Conservation (phyloP, 1,140 invertebrate genomes). For the Bilobella aurantiaca region DNA sequence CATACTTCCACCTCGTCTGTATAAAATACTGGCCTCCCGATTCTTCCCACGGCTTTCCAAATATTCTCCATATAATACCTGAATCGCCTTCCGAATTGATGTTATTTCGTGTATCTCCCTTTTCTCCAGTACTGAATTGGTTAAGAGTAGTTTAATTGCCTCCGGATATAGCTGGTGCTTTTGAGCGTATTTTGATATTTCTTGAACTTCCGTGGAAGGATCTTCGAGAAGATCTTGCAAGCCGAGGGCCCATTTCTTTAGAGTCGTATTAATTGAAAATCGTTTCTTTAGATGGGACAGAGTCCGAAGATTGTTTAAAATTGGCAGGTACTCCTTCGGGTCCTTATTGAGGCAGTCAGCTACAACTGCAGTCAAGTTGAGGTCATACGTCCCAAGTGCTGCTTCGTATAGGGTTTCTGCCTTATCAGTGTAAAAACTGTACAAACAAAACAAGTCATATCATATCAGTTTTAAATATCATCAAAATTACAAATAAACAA, state of each 20-base stretch:
- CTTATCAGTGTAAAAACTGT: conserved; percentile 34
- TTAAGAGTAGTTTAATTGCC: conserved; percentile 9
- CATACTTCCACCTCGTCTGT: conserved; percentile 12
- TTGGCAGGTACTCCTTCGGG: conserved; percentile 33
- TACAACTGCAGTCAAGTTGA: conserved; percentile 26
- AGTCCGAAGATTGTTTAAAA: conserved; percentile 25
- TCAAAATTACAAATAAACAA: too few relatives aligned
- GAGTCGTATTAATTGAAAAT: conserved; percentile 29
- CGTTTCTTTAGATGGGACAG: conserved; percentile 9
- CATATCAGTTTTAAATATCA: not conserved
- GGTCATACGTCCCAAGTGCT: conserved; percentile 32
- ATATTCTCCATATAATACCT: conserved; percentile 21
- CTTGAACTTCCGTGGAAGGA: conserved; percentile 3
- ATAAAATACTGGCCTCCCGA: conserved; percentile 29
- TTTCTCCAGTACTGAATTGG: not conserved
- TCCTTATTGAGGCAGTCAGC: conserved; percentile 33
- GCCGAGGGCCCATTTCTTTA: conserved; percentile 25
- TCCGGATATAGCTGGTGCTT: conserved; percentile 20
- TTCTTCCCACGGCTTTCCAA: conserved; percentile 25
- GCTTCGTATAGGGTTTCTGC: conserved; percentile 31
- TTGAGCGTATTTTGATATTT: conserved; percentile 28
- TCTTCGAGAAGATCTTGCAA: conserved; percentile 22
- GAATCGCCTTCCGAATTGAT: conserved; percentile 5
- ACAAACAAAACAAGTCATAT: conserved; percentile 6
- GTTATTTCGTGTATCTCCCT: not conserved